phyloP scores from a whole-genome alignment of 2,797 vertebrate genomes.

The Sebastes diploproa region DNA sequence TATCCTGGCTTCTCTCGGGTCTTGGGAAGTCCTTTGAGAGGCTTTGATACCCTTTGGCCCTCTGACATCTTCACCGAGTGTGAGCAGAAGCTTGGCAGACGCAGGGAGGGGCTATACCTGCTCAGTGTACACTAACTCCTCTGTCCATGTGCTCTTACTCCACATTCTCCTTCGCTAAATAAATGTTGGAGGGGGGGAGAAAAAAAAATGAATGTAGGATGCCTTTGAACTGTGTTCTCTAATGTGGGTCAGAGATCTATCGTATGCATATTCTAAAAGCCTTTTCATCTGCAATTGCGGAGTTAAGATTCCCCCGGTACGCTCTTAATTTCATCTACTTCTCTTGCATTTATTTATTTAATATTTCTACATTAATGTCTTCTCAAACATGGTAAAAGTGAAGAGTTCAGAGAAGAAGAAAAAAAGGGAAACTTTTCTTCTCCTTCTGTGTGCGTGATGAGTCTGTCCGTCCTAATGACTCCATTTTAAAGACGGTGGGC shows the following conservation, averaged over 20 bases:
- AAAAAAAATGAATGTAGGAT: conserved; percentile 60
- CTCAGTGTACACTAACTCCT: conserved; percentile 36
- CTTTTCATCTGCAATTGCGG: conserved; percentile 82
- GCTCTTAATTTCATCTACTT: conserved; percentile 80
- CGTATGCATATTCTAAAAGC: conserved; percentile 75
- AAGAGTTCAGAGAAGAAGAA: conserved; percentile 57
- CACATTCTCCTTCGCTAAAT: conserved; percentile 46
- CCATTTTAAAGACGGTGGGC: conserved; percentile 78
- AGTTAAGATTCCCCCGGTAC: conserved; percentile 79
- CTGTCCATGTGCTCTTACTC: conserved; percentile 26
- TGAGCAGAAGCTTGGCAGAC: conserved; percentile 60
- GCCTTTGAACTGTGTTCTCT: conserved; percentile 80
- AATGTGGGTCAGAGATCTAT: conserved; percentile 84
- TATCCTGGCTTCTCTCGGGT: conserved; percentile 45
- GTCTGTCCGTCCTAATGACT: conserved; percentile 79
- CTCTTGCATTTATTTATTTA: conserved; percentile 80
- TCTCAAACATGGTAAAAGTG: conserved; percentile 68
- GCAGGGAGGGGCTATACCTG: conserved; percentile 46
- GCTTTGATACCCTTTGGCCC: conserved; percentile 61
- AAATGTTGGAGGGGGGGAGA: conserved; percentile 33
- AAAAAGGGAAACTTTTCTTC: conserved; percentile 63
- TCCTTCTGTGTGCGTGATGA: conserved; percentile 52
- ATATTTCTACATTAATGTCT: conserved; percentile 78
- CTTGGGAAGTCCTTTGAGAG: conserved; percentile 57
- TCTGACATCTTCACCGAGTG: conserved; percentile 56